Evolutionary conservation across 2,113 vertebrate genomes (phyloP).

Genomic region (Sarotherodon lohbergeri): DNA sequence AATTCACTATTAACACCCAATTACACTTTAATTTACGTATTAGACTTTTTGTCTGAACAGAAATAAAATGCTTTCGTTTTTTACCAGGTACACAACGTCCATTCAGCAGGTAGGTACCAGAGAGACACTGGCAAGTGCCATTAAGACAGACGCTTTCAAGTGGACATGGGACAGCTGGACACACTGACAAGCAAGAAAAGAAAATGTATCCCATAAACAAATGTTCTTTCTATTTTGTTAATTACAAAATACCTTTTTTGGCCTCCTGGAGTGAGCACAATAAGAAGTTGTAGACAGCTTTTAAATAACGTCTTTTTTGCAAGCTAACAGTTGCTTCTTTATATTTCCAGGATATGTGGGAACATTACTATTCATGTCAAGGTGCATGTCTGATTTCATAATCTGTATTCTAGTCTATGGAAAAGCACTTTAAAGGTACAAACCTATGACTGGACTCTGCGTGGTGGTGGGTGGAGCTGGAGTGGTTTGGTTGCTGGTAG

Average conservation of each 20-base stretch:
- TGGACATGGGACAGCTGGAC: conserved; percentile 55
- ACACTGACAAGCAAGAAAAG: conserved; percentile 38
- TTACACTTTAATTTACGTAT: not conserved
- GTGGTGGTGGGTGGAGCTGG: not conserved
- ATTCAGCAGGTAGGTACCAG: conserved; percentile 42
- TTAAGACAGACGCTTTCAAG: conserved; percentile 49
- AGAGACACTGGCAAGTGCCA: conserved; percentile 62
- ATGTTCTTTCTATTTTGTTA: not conserved
- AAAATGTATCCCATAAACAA: not conserved
- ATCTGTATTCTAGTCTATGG: not conserved
- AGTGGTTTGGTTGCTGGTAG: not conserved
- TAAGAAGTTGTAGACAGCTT: not conserved
- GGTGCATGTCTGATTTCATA: not conserved
- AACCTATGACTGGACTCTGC: conserved; percentile 18
- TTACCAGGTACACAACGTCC: conserved; percentile 57
- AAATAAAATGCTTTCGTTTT: not conserved
- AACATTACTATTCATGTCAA: not conserved
- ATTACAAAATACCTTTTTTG: not conserved
- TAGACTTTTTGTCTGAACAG: not conserved
- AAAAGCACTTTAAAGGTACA: not conserved
- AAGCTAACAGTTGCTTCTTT: not conserved
- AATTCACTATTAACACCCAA: not conserved
- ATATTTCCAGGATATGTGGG: not conserved
- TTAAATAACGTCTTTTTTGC: not conserved
- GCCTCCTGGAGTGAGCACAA: not conserved